Base-by-base conservation (phyloP, 2,888 invertebrate species). In the Drosophila siamana region DNA sequence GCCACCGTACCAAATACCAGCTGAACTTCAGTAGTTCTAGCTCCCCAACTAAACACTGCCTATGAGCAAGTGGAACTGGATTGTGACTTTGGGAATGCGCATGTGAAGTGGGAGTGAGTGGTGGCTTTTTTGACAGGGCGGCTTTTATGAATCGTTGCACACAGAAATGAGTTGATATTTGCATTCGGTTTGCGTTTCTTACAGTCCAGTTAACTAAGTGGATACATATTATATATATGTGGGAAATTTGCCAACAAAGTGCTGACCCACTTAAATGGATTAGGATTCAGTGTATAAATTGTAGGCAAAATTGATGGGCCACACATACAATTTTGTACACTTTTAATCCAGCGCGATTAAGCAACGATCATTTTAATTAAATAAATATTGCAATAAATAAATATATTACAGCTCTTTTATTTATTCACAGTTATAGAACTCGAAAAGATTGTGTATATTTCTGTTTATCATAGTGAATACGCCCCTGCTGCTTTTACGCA, bases 121-220 rank as follows among this genome's bases (percentile, higher is more conserved):
- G 19, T 3, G 1, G 40, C 28, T 38, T 28, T 13, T 22, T n/a
- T 26, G 13, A 8, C 13, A 7, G 15, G 44, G 22, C 55, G 22
- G 44, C 57, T 57, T 55, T 69, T 74, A 57, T 69, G 55, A 74
- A 54, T 57, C 41, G 47, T 22, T 56, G 64, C 44, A 52, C 46
- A 59, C 40, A 65, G 47, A 64, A 36, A 47, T 59, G 40, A 59
- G 24, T 41, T 50, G 30, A 60, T 60, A 65, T 61, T 75, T 75
- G 70, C 76, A 74, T 74, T 52, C 9, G 22, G 52, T 30, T 60
- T 44, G 60, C 48, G 56, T 56, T 60, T 36, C 41, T 50, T 46
- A 30, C 50, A 40, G 36, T 51, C 46, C 38, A 26, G 16, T 33
- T n/a, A 38, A n/a, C 28, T 24, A 47, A 69, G 55, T 51, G 54